Percentiles rank a stretch among this genome's conserved stretches.
Evolutionary conservation across 2,797 vertebrate genomes (phyloP).

Genomic region (Basileuterus tristriatus): DNA sequence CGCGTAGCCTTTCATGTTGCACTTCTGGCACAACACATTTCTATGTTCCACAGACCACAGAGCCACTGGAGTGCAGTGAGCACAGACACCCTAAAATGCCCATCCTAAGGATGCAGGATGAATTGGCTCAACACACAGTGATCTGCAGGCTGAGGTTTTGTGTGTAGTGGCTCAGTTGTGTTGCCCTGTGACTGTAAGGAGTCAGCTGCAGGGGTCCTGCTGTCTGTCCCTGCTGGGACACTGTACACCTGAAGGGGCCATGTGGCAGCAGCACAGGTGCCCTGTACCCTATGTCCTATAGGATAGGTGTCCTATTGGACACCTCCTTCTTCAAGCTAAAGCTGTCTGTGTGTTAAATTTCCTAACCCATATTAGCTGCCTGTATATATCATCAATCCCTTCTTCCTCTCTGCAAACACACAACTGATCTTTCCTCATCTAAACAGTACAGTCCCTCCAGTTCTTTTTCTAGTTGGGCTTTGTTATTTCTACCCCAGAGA

Average conservation of each 20-base stretch:
- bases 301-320: not conserved
- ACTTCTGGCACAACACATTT: not conserved
- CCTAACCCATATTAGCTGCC: not conserved
- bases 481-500: not conserved
- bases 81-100: rapidly evolving
- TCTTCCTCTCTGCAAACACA: constrained; percentile 7
- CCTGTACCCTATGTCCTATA: not conserved
- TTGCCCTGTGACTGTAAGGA: not conserved
- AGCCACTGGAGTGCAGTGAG: not conserved
- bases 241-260: not conserved
- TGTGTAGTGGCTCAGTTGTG: not conserved
- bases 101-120: not conserved
- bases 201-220: not conserved
- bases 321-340: constrained; percentile 1
- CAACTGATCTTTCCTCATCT: not conserved
- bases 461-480: not conserved
- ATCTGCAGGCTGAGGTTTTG: not conserved
- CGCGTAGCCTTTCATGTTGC: not conserved
- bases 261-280: not conserved
- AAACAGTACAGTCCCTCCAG: not conserved
- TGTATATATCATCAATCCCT: constrained; percentile 32
- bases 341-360: not conserved
- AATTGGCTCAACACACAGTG: not conserved
- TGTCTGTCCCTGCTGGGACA: not conserved
- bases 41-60: not conserved